Base-by-base conservation (phyloP, 1,140 invertebrate species). In the Neelides sp. region DNA sequence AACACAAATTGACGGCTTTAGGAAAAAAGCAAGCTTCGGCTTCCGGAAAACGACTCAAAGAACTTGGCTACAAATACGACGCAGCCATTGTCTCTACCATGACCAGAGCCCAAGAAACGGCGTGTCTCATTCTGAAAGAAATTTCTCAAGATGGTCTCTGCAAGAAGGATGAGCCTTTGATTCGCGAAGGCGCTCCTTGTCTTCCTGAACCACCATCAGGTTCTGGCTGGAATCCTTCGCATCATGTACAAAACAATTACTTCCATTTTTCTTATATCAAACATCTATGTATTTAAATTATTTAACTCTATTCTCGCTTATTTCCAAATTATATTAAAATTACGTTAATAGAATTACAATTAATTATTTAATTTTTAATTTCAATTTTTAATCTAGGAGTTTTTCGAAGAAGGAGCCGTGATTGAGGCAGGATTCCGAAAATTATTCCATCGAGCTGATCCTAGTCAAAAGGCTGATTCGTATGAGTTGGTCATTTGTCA, bases 401-500 rank as follows among this genome's bases (percentile, higher is more conserved):
- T 91, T 71, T 87, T 78, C 67, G 76, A 82, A 66, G 93, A 98
- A 69, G 85, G 91, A 15, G 80, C 89, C 0, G 73, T 94, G 56
- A 98, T 98, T 61, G 95, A 98, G 71, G 86, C 90, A 4, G 95
- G 82, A 7, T 98, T 96, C 69, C 71, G 91, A 40, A 82, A 83
- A 59, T 91, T 94, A 69, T 87, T 98, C 66, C 78, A 98, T 69
- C 74, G 95, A 50, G 92, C 94, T 13, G 69, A 77, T 43, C 74
- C 79, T 1, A 68, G 71, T 4, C 90, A 98, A 69, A 73, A 78
- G 39, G 69, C 80, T 49, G 90, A 97, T 65, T 78, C 78, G 7
- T 93, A 87, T 66, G 94, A 95, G 41, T 66, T 98, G 26, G 70
- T 97, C 37, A 90, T 98, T 7, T 97, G 93, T 58, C 95, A 98